Conservation (phyloP, 2,797 vertebrate genomes). For the Danio aesculapii region DNA sequence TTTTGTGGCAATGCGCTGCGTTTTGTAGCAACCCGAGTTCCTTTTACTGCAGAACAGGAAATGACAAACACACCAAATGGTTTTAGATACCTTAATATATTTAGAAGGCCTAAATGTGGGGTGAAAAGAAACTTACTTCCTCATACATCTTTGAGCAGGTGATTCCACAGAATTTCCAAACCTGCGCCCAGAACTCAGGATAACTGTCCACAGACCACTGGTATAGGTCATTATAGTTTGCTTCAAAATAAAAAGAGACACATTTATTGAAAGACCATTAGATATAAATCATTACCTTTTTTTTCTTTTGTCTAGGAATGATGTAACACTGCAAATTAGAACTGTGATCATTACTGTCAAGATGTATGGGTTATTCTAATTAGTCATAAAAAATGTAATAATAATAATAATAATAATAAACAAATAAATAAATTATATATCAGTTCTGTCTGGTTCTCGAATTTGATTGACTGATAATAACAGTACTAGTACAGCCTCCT, state of each 20-base stretch:
- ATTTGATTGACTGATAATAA: too few relatives aligned
- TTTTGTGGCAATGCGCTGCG: neutral
- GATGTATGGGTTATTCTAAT: too few relatives aligned
- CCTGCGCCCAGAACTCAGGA: constrained; percentile 91
- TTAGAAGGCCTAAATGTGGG: neutral
- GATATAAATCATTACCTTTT: neutral
- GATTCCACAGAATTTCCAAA: constrained; percentile 92
- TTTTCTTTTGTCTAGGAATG: neutral
- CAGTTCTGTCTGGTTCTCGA: too few relatives aligned
- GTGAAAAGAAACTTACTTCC: constrained; percentile 80
- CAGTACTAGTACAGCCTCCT: too few relatives aligned
- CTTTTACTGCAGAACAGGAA: neutral
- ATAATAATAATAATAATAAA: too few relatives aligned
- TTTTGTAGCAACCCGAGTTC: neutral
- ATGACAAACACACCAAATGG: neutral
- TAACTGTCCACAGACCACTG: constrained; percentile 93
- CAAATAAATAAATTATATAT: too few relatives aligned
- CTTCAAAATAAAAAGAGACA: constrained; percentile 68
- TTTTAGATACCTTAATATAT: neutral
- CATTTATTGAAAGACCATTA: neutral
- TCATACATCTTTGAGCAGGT: constrained; percentile 85
- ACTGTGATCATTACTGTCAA: neutral
- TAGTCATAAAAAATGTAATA: too few relatives aligned
- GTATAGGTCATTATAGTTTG: constrained; percentile 90
- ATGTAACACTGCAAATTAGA: neutral